phyloP scores from a whole-genome alignment of 2,797 vertebrate genomes.

The Spea hammondii region DNA sequence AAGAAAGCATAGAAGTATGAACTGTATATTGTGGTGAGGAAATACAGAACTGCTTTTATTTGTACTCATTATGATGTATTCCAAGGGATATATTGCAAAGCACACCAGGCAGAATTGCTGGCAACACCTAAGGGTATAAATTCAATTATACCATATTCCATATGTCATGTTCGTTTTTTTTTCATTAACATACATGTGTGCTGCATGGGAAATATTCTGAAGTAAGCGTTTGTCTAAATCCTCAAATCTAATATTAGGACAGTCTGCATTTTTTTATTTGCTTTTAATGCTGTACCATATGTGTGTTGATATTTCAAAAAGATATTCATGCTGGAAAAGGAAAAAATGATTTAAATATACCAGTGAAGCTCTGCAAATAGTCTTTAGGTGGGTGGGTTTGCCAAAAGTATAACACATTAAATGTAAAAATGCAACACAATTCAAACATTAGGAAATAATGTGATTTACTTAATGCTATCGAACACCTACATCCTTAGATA shows the following conservation, averaged over 20 bases:
- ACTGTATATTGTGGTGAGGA: conserved; percentile 27
- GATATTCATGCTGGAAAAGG: conserved; percentile 1
- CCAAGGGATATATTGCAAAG: conserved; percentile 37
- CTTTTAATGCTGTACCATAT: conserved; percentile 37
- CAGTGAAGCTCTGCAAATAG: background rate
- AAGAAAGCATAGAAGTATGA: conserved; percentile 5
- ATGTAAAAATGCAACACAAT: no score
- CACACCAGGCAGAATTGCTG: conserved; percentile 45
- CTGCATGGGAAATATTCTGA: conserved; percentile 35
- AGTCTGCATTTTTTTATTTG: conserved; percentile 13
- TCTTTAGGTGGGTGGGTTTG: no score
- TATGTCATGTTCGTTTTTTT: conserved; percentile 47
- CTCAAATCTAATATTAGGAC: conserved; percentile 37
- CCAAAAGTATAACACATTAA: no score
- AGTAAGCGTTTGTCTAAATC: conserved; percentile 31
- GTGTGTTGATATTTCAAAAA: conserved; percentile 34
- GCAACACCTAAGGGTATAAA: conserved; percentile 51
- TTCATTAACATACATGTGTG: conserved; percentile 44
- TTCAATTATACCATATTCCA: conserved; percentile 53
- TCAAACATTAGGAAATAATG: no score
- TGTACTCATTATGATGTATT: conserved; percentile 44
- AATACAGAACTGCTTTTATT: conserved; percentile 39
- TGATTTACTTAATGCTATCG: no score
- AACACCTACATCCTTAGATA: no score
- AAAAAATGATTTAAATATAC: background rate